phyloP scores from a whole-genome alignment of 1,140 invertebrate genomes.

The Subanguina moxae region DNA sequence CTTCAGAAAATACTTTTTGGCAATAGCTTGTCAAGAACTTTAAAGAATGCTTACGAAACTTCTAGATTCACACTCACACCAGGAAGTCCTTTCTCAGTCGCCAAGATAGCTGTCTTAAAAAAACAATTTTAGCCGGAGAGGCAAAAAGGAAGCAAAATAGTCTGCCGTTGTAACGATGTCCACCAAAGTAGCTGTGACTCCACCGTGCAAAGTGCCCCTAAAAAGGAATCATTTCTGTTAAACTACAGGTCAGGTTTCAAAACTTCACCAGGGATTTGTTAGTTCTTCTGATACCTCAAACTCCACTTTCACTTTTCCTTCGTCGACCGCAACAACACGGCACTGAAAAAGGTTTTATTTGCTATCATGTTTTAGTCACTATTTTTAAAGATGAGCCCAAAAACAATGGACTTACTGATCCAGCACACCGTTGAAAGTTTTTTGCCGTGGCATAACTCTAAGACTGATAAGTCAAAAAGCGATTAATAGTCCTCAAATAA shows the following conservation, averaged over 20 bases:
- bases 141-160: not conserved
- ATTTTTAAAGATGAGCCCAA: not conserved
- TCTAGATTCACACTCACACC: conserved; percentile 34
- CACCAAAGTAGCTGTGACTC: conserved; percentile 34
- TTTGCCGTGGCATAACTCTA: conserved; percentile 6
- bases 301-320: conserved; percentile 33
- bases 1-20: conserved; percentile 42
- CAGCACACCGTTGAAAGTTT: conserved; percentile 10
- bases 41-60: conserved; percentile 30
- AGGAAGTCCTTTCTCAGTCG: not conserved
- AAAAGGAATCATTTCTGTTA: not conserved
- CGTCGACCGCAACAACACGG: conserved; percentile 25
- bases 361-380: not conserved
- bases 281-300: conserved; percentile 36
- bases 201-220: conserved; percentile 29
- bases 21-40: conserved; percentile 61
- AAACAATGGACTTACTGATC: conserved; percentile 3
- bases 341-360: conserved; percentile 23
- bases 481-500: no score
- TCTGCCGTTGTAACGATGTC: conserved; percentile 38
- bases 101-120: not conserved
- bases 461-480: no score
- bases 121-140: not conserved
- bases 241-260: not conserved
- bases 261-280: conserved; percentile 3